Base-by-base conservation (phyloP, 1,140 invertebrate species). In the Micrasema minimum region DNA sequence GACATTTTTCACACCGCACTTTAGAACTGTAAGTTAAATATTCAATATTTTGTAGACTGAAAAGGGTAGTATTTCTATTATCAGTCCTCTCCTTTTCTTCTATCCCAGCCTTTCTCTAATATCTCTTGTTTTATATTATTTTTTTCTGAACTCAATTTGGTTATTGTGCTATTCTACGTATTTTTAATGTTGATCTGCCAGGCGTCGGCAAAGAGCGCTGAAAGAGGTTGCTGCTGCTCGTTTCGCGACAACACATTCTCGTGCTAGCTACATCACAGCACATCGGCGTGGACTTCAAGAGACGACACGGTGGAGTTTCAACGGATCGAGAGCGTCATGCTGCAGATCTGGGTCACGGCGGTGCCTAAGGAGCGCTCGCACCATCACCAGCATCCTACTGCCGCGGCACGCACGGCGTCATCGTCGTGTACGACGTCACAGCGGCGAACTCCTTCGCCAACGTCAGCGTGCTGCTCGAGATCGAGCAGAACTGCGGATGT, bases 231-330 rank as follows among this genome's bases (percentile, higher is more conserved):
- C 86, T 99, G 35, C 87, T 99, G n/a, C 85, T 99, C 86, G 97
- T 72, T 99, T 99, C 85, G 95, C 97, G 37, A 99, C 82, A 98
- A 99, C 84, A 97, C 95, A 71, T 99, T 99, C 82, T 95, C 95
- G 78, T 95, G 96, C 70, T n/a, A 99, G 93, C 87, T 99, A 99
- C 79, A 99, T 99, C 79, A 99, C 97, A 41, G 99, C 98, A n/a
- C 23, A 99, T 99, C 83, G 98, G 98, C 65, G 98, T 99, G 35
- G 98, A 99, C 87, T 99, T 99, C 83, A 99, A 99, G 89, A 99
- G 99, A 78, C 89, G 96, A n/a, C 79, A 99, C 97, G 71, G 91
- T 99, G 73, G 92, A 94, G 77, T 90, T n/a, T 99, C 75, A 92
- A 96, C 79, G 97, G 96, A 53, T n/a, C n/a, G 91, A 97, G 83